These are phyloP conservation scores for Cichladusa arquata DNA, from an alignment of 2,113 vertebrate genomes.

Conservation along the genomic window DNA sequence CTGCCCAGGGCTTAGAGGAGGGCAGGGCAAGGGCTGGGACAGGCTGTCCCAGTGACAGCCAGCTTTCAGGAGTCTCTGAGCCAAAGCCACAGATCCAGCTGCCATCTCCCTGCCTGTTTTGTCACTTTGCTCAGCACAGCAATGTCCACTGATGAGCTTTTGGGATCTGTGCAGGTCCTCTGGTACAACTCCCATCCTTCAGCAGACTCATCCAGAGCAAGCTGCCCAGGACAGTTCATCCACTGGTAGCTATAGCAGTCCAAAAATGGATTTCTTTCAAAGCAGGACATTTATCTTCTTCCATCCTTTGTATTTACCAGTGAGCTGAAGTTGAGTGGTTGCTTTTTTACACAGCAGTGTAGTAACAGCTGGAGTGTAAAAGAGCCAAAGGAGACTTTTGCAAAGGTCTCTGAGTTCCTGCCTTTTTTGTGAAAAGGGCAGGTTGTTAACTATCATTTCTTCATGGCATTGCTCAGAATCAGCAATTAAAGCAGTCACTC, in stretches of 20 bases:
- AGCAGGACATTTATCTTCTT: background rate
- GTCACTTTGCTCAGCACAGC: rapidly evolving
- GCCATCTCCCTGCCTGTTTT: background rate
- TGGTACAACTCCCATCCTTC: background rate
- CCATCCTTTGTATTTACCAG: background rate
- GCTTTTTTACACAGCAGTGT: background rate
- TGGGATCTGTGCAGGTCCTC: background rate
- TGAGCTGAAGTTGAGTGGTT: background rate
- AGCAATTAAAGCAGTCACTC: background rate
- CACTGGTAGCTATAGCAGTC: background rate
- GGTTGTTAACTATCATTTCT: background rate
- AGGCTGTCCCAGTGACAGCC: background rate
- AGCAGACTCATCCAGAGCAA: background rate
- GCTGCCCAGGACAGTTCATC: background rate
- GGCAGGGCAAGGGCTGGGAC: background rate
- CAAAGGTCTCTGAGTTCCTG: background rate
- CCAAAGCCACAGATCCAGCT: background rate
- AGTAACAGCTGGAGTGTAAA: background rate
- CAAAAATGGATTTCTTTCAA: background rate
- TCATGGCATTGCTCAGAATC: background rate
- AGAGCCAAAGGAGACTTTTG: background rate
- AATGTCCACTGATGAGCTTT: background rate
- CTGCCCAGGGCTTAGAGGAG: background rate
- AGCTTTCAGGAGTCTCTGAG: background rate
- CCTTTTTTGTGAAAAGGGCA: background rate